Base-by-base conservation (phyloP, 2,797 vertebrate genomes). In the Eospalax fontanierii region DNA sequence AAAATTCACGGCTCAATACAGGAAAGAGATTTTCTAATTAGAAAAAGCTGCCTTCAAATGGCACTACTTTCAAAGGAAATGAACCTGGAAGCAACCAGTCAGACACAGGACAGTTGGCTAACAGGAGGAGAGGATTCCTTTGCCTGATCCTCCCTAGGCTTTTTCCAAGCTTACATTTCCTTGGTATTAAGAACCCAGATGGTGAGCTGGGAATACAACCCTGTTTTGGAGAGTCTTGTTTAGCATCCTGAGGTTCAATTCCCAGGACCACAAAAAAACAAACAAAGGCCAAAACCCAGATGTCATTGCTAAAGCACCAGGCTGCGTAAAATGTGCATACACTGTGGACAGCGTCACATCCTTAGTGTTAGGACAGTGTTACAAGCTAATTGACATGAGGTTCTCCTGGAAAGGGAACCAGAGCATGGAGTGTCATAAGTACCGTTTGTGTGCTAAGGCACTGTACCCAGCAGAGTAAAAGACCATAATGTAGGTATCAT, bases 141-240 rank as follows among this genome's bases (percentile, higher is more conserved):
- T 8, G 33, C n/a, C 28, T 95, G 28, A 78, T 74, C 40, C 65
- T 63, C 75, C 2, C 22, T 90, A 54, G 57, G 19, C 19, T 83
- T 28, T 87, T 83, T 82, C 54, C 54, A 90, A 54, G 22, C 87
- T 92, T 88, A n/a, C 0, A 15, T 91, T 74, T 93, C 43, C 35
- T 2, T n/a, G 24, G 4, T 54, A 40, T 59, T 74, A 74, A 80
- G 33, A 70, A n/a, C 22, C 66, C 66, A 71, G 33, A 54, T 38
- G 46, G n/a, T 70, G 66, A n/a, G 14, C 24, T 85, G 66, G 70
- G 0, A 26, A 66, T 85, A 5, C 65, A 54, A 12, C 46, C 50
- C 4, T 85, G 43, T 85, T 33, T 4, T 22, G 24, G 46, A 54
- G 43, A 54, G 54, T 33, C 16, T 57, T 38, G 83, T 16, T 2